Evolutionary conservation across 2,797 vertebrate species (phyloP).

Genomic region (Hylomyscus alleni): DNA sequence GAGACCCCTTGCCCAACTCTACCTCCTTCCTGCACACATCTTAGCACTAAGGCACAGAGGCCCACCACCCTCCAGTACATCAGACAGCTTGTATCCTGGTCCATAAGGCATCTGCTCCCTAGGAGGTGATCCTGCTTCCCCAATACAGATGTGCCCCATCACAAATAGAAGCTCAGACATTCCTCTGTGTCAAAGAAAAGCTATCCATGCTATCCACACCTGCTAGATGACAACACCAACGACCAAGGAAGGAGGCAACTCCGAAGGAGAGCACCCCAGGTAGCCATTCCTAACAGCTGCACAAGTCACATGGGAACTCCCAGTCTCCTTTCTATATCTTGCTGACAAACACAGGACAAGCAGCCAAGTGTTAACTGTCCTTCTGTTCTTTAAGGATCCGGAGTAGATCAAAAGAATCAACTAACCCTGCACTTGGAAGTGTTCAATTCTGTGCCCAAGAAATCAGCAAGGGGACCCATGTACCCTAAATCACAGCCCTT

Average conservation of each 20-base stretch:
- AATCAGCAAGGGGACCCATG: background rate
- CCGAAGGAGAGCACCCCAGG: background rate
- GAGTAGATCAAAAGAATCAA: background rate
- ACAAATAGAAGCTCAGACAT: background rate
- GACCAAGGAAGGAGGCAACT: too few species aligned
- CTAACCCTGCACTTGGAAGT: background rate
- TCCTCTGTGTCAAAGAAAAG: background rate
- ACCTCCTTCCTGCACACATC: background rate
- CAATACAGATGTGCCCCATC: background rate
- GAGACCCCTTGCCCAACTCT: accelerated
- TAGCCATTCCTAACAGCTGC: accelerated
- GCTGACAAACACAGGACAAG: background rate
- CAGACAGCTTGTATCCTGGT: background rate
- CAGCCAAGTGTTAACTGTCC: background rate
- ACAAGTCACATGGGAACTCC: background rate
- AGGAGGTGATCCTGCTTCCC: background rate
- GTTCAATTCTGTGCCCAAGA: too few species aligned
- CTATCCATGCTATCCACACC: background rate
- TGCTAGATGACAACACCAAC: background rate
- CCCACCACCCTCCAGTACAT: background rate
- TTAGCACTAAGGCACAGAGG: accelerated
- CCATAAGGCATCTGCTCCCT: background rate
- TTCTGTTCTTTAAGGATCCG: background rate
- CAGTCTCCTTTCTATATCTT: background rate
- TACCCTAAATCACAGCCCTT: too few species aligned